phyloP scores from a whole-genome alignment of 2,888 invertebrate species.

The Thyatira batis region DNA sequence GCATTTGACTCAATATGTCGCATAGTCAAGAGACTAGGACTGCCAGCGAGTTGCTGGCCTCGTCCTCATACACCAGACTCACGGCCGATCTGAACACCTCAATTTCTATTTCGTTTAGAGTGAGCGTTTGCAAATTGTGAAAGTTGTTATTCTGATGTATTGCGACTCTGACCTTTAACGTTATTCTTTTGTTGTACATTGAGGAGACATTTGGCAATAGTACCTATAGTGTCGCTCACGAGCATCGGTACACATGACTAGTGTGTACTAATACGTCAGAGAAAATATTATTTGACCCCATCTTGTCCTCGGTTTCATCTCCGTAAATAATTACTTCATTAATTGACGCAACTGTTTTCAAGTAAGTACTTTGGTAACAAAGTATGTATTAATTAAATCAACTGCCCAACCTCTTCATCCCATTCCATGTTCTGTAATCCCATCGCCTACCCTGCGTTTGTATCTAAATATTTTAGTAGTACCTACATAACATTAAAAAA shows the following conservation, averaged over 20 bases:
- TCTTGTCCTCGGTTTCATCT: constrained; percentile 38
- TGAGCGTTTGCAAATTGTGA: constrained; percentile 36
- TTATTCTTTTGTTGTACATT: constrained; percentile 41
- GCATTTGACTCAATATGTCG: constrained; percentile 43
- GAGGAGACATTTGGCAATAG: constrained; percentile 50
- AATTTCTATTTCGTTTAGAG: constrained; percentile 50
- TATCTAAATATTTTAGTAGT: no score
- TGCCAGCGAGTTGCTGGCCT: constrained; percentile 43
- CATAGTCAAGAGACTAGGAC: constrained; percentile 57
- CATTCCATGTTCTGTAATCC: no score
- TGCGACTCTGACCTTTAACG: constrained; percentile 45
- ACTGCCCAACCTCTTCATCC: no score
- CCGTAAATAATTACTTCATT: constrained; percentile 65
- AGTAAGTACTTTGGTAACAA: no score
- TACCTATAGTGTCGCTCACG: constrained; percentile 47
- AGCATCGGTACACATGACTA: constrained; percentile 53
- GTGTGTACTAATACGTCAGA: constrained; percentile 58
- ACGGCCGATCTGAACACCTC: constrained; percentile 46
- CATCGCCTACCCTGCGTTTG: neutral
- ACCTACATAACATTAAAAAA: constrained; percentile 7
- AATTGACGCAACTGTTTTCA: constrained; percentile 27
- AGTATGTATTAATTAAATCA: neutral
- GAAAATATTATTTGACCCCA: constrained; percentile 53
- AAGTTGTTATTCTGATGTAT: constrained; percentile 48
- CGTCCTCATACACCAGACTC: constrained; percentile 49